A percentile compares a stretch with the other conserved stretches of the same genome.
Conservation (phyloP, 2,113 vertebrate genomes). For the Tragelaphus buxtoni region DNA sequence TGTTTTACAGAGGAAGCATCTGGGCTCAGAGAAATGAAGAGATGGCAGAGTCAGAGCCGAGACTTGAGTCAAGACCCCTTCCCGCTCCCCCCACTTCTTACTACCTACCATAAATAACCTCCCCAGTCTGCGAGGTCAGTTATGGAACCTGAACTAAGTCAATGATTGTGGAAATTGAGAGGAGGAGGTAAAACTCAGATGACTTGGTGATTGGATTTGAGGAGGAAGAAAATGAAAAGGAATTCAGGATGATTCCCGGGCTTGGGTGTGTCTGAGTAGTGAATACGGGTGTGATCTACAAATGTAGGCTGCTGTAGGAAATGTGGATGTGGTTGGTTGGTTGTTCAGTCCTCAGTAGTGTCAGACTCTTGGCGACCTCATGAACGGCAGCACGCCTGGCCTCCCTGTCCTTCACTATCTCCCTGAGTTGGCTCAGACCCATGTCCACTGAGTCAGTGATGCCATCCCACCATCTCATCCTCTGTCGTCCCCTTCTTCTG, state of each 20-base stretch:
- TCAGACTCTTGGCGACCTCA: accelerated
- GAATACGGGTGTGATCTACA: not conserved
- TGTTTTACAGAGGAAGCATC: not conserved
- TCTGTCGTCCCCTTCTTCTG: not conserved
- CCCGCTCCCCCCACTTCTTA: not conserved
- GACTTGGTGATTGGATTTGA: not conserved
- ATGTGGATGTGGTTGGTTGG: not conserved
- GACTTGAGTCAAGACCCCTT: not conserved
- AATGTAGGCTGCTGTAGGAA: not conserved
- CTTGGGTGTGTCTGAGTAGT: not conserved
- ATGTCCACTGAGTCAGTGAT: not conserved
- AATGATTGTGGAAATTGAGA: not conserved
- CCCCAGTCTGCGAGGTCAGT: not conserved
- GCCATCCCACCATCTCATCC: not conserved
- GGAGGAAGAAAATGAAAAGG: not conserved
- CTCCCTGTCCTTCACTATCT: not conserved
- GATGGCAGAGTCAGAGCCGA: not conserved
- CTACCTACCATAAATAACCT: not conserved
- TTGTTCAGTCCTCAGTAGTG: not conserved
- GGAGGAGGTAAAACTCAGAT: not conserved
- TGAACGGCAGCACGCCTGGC: accelerated
- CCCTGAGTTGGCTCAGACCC: not conserved
- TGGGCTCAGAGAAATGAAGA: not conserved
- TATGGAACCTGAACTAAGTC: too few relatives aligned
- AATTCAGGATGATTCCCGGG: not conserved